Evolutionary conservation across 2,113 vertebrate species (phyloP), one percentile per base, ranked within the genome.

Genomic region (Chaetops frenatus): DNA sequence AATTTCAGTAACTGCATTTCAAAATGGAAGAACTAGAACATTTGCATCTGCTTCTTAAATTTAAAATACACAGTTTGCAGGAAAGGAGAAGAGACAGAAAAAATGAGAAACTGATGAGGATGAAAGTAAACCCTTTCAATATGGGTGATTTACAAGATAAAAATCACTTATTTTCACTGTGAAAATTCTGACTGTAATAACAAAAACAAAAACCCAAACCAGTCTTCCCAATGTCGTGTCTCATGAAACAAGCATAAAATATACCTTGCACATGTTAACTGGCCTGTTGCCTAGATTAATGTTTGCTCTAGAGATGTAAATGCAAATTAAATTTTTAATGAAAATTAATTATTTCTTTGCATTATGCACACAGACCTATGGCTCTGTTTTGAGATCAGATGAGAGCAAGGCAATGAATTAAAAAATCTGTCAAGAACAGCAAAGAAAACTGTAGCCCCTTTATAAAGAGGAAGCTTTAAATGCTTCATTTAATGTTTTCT

Each of bases 91-190:
- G 17, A 36, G 25, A 29, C 17, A 83, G 28, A 31, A 82, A 82
- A 79, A 72, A 38, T 78, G 36, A 76, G 28, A 44, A 84, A 9
- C 12, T 48, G 8, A 62, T 60, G 7, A 20, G 10, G 54, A 69
- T 9, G 25, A 92, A 60, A 92, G n/a, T 5, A 72, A 80, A 29
- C 2, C 1, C 7, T 60, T 72, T 89, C 19, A 69, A 28, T 44
- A 65, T 3, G 17, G 11, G 12, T 66, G 25, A 28, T 17, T 61
- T 71, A 51, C 4, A 92, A 77, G 27, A 38, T 38, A 51, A 79
- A 36, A 58, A 10, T 40, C 0, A 0, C 4, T 71, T 61, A 2
- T 86, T 80, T 80, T n/a, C 35, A 45, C 24, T 66, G 14, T 47
- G 31, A 4, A 51, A 88, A 91, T 88, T 86, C 33, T 2, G 2